Conservation (phyloP, 2,888 invertebrate genomes). For the Caenorhabditis plicata region DNA sequence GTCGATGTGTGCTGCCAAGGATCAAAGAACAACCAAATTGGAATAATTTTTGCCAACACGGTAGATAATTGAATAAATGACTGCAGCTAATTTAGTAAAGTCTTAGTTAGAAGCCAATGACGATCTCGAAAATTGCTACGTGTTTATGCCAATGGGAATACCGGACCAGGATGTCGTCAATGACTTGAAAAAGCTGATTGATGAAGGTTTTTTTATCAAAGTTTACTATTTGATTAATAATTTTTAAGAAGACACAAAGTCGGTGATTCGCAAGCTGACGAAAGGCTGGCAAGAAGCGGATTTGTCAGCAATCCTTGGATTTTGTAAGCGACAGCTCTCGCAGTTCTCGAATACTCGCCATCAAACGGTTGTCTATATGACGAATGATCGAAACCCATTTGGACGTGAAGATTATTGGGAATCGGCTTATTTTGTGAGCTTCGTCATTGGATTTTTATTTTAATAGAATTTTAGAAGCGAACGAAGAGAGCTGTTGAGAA, state of each 20-base stretch:
- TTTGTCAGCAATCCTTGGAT: conserved; percentile 17
- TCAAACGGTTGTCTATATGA: conserved; percentile 29
- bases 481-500: conserved; percentile 23
- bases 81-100: conserved; percentile 1
- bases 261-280: background rate
- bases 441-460: background rate
- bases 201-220: conserved; percentile 13
- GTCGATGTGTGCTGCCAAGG: conserved; percentile 32
- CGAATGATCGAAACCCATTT: conserved; percentile 31
- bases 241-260: conserved; percentile 13
- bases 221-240: background rate
- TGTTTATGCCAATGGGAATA: conserved; percentile 24
- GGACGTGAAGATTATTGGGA: conserved; percentile 28
- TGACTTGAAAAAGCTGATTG: conserved; percentile 21
- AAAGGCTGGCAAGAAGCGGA: conserved; percentile 17
- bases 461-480: conserved; percentile 14
- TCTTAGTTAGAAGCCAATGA: conserved; percentile 4
- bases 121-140: conserved; percentile 14
- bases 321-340: conserved; percentile 22
- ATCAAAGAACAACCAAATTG: conserved; percentile 37
- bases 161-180: conserved; percentile 34
- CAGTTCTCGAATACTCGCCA: conserved; percentile 28
- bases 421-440: conserved; percentile 21
- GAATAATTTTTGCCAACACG: conserved; percentile 42
- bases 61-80: conserved; percentile 7